Base-by-base conservation (phyloP, 2,797 vertebrate genomes). In the Toxotes lorentzi region DNA sequence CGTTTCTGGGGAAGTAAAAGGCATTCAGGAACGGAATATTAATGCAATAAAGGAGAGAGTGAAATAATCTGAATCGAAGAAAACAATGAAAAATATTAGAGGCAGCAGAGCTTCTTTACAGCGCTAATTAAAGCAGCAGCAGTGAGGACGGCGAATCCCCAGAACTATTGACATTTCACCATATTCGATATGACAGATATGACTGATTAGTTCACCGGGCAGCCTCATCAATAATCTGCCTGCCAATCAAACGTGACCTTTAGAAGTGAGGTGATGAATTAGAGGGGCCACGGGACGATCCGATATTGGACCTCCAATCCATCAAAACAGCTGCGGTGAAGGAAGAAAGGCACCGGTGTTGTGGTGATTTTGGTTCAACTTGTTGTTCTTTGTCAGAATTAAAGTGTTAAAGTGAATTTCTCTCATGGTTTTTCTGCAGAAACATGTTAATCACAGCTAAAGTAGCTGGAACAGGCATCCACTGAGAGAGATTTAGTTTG, bases 231-330 rank as follows among this genome's bases (percentile, higher is more conserved):
- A 93, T 93, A 90, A 91, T 79, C 79, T n/a, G 70, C 53, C 89
- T 91, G 91, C 84, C 90, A 92, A 90, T 94, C 91, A 92, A 90
- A 89, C 34, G 58, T 87, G 89, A 92, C 91, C 90, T 92, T 92
- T 92, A 53, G 76, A 78, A 70, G 78, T 60, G 73, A 81, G 86
- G 84, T 89, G 89, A 91, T 92, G 82, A 88, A 92, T 92, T 77
- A 91, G 84, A 45, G 62, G 70, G 74, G 68, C 81, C 53, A 45
- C 61, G 51, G 76, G 64, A 85, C 76, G 43, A 86, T 83, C 79
- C 79, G 19, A 85, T 79, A 72, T 21, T 58, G 45, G 78, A 62
- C 27, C 53, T 74, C 64, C 71, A 50, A 91, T 91, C 82, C 89
- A 91, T 92, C 84, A 90, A 24, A 12, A 4, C 32, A 14, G 67